Base-by-base conservation (phyloP, 2,797 vertebrate genomes). In the Neosilurus mollespiculum region DNA sequence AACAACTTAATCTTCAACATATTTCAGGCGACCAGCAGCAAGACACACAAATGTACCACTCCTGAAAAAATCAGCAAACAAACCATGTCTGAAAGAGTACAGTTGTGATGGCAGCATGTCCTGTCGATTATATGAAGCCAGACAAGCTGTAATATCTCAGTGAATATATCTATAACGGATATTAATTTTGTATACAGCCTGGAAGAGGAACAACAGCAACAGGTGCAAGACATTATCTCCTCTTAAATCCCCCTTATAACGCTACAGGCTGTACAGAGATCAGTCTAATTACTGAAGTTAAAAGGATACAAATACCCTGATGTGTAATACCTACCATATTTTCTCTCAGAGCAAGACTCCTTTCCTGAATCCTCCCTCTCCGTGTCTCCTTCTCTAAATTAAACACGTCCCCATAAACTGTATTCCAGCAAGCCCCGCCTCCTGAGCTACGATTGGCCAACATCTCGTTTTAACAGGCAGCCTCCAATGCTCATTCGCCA, bases 1-100 rank as follows among this genome's bases (percentile, higher is more conserved):
- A 94, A 95, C 93, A 16, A 83, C 86, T 84, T 93, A 91, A 93
- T 92, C 91, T 90, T 86, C 84, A 15, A 73, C 34, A 12, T 77
- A 15, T 64, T 64, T 49, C 9, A 37, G 58, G 9, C 53, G 71
- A 56, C 62, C 22, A 20, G 37, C n/a, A 64, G 4, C 26, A 54
- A 9, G 43, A 37, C 9, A 51, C n/a, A 51, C 37, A 78, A 64
- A 61, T 69, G 22, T 12, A 14, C 9, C 24, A 14, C 18, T 18
- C 26, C n/a, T 30, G 24, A 30, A n/a, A 4, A 69, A 69, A 67
- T 5, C 30, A 53, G 11, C n/a, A 43, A 71, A 83, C 66, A 34
- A 9, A 78, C 20, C 37, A 72, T 72, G 22, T 14, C 22, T 77
- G 62, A 11, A 69, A 62, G 10, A 64, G 15, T 7, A 24, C 16